phyloP scores from a whole-genome alignment of 2,888 invertebrate genomes.

The Antheraea yamamai region DNA sequence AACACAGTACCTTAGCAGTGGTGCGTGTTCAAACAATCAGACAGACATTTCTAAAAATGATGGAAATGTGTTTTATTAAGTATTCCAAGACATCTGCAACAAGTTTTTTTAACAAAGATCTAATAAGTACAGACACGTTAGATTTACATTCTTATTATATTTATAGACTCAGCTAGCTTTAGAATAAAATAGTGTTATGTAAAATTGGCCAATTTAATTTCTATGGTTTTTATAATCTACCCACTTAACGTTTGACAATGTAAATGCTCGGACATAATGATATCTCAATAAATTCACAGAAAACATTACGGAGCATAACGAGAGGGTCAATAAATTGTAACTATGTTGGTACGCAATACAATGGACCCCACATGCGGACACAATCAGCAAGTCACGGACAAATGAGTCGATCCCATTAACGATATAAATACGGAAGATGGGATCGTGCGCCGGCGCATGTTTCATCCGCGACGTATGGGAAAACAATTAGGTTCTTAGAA shows the following conservation, averaged over 20 bases:
- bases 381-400: slow-evolving; percentile 68
- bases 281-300: slow-evolving; percentile 10
- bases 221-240: neutral
- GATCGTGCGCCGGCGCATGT: slow-evolving; percentile 12
- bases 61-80: too few relatives aligned
- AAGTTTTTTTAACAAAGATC: too few relatives aligned
- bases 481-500: slow-evolving; percentile 23
- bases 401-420: slow-evolving; percentile 72
- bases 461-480: slow-evolving; percentile 17
- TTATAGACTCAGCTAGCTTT: too few relatives aligned
- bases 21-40: too few relatives aligned
- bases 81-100: too few relatives aligned
- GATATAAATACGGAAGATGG: slow-evolving; percentile 54
- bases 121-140: too few relatives aligned
- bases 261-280: neutral
- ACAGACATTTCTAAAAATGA: too few relatives aligned
- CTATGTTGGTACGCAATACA: slow-evolving; percentile 19
- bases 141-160: too few relatives aligned
- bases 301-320: slow-evolving; percentile 6
- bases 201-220: too few relatives aligned
- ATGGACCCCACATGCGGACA: slow-evolving; percentile 66
- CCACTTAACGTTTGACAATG: neutral
- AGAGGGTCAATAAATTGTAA: slow-evolving; percentile 10
- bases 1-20: too few relatives aligned
- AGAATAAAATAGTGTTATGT: too few relatives aligned